A percentile compares a stretch with the other conserved stretches of the same genome.
Conservation (phyloP, 2,113 vertebrate genomes). For the Tretioscincus oriximinensis region DNA sequence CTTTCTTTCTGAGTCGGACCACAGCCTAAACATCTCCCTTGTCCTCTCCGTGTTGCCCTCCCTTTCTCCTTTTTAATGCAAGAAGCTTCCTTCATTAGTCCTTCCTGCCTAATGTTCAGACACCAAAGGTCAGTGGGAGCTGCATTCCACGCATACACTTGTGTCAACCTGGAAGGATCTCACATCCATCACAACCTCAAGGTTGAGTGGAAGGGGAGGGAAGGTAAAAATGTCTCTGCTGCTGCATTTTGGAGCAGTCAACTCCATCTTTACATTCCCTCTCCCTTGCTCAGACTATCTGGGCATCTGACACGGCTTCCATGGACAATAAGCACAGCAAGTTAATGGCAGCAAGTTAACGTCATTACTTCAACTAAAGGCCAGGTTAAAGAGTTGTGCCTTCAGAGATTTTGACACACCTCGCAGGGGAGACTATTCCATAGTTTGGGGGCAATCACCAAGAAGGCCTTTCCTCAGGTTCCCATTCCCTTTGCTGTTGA, state of each 20-base stretch:
- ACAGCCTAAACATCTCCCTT: neutral
- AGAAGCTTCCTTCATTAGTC: slow-evolving; percentile 10
- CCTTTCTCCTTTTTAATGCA: neutral
- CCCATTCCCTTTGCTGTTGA: too few relatives aligned
- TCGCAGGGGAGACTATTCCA: too few relatives aligned
- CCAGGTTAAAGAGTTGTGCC: too few relatives aligned
- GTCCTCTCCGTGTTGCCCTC: neutral
- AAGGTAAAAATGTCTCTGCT: slow-evolving; percentile 19
- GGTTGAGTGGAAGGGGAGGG: neutral
- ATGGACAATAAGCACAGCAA: slow-evolving; percentile 43
- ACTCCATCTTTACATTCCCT: slow-evolving; percentile 47
- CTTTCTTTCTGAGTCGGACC: neutral
- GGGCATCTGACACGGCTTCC: slow-evolving; percentile 44
- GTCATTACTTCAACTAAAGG: too few relatives aligned
- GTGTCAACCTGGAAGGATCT: neutral
- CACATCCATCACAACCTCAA: slow-evolving; percentile 12
- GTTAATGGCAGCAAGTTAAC: slow-evolving; percentile 36
- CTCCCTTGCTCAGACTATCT: neutral
- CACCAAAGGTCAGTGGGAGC: neutral
- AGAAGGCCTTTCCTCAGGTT: too few relatives aligned
- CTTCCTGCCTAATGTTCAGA: neutral
- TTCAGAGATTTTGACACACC: too few relatives aligned
- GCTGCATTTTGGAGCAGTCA: slow-evolving; percentile 24
- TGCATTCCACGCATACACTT: neutral
- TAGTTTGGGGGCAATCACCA: too few relatives aligned